Conservation (phyloP, 2,888 invertebrate genomes). For the Antitype chi region DNA sequence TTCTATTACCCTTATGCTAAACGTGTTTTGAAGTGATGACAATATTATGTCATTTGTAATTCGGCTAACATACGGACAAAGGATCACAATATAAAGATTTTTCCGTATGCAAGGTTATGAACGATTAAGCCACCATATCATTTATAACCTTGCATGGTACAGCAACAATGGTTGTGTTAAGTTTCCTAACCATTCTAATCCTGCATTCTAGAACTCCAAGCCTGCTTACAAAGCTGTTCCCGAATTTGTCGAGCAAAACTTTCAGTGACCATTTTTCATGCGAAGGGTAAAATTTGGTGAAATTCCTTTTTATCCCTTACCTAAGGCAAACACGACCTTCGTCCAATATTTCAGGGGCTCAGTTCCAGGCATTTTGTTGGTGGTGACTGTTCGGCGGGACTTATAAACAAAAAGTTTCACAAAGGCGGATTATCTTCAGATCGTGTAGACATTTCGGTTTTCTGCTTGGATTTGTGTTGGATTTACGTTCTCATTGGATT, state of each 20-base stretch:
- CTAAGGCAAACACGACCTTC: conserved; percentile 62
- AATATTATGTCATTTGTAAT: neutral
- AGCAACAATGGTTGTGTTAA: neutral
- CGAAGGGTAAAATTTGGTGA: conserved; percentile 63
- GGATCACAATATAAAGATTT: no score
- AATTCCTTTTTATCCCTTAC: conserved; percentile 70
- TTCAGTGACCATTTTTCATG: conserved; percentile 63
- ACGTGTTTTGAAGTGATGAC: neutral
- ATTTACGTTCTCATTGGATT: conserved; percentile 21
- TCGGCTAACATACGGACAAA: neutral
- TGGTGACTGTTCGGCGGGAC: conserved; percentile 41
- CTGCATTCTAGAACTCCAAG: conserved; percentile 19
- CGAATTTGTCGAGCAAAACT: conserved; percentile 56
- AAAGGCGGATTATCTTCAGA: conserved; percentile 45
- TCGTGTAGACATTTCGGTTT: conserved; percentile 20
- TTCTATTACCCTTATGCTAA: neutral
- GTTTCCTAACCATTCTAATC: conserved; percentile 14
- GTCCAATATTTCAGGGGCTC: conserved; percentile 51
- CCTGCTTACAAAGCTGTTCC: conserved; percentile 56
- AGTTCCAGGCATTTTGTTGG: conserved; percentile 50
- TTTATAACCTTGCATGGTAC: neutral
- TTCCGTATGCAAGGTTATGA: no score
- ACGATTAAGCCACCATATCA: no score
- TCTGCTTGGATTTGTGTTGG: conserved; percentile 13
- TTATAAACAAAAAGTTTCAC: conserved; percentile 60